Conservation (phyloP, 2,888 invertebrate genomes). For the Portevinia maculata region DNA sequence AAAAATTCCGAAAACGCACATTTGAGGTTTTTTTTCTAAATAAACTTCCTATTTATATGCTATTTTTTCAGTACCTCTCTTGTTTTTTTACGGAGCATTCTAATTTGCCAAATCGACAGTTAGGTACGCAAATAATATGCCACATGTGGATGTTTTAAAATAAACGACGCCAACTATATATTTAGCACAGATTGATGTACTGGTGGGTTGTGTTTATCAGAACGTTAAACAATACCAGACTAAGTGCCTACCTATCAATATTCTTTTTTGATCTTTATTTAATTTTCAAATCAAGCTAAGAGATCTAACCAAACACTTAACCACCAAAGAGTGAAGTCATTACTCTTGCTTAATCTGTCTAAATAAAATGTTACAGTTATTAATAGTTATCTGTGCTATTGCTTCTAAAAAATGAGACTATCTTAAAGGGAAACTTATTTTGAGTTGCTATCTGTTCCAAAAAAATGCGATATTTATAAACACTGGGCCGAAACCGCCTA, state of each 20-base stretch:
- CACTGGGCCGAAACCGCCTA: no score
- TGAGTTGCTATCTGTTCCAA: no score
- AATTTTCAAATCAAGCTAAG: neutral
- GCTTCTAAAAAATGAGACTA: no score
- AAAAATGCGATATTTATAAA: no score
- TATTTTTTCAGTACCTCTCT: no score
- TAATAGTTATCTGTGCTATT: neutral
- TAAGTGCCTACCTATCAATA: neutral
- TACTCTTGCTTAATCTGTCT: neutral
- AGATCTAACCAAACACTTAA: neutral
- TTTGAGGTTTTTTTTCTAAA: no score
- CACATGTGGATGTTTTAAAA: neutral
- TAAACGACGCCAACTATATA: neutral
- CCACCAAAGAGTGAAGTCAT: neutral
- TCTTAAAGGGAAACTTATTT: no score
- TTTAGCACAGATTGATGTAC: neutral
- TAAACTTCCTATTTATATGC: no score
- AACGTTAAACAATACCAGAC: neutral
- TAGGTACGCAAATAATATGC: neutral
- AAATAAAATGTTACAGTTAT: neutral
- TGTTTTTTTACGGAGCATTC: no score
- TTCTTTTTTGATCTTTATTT: neutral
- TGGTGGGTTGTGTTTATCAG: neutral
- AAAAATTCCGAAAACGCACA: no score
- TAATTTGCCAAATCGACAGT: no score